Evolutionary conservation across 2,113 vertebrate species (phyloP).

Genomic region (Riparia riparia): DNA sequence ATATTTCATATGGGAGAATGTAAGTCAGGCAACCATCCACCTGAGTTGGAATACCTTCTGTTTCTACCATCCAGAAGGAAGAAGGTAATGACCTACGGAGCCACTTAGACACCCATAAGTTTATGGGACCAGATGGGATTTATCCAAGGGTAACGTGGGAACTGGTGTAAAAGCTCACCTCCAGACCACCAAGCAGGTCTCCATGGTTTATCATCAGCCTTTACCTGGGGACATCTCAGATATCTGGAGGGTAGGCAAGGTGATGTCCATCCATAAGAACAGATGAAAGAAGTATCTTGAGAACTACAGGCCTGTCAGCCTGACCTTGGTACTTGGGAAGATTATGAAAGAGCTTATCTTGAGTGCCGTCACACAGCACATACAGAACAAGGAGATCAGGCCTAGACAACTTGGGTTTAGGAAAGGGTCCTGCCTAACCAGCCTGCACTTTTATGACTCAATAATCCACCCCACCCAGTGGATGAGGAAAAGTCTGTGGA

Average conservation of each 20-base stretch:
- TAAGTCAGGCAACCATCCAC: neutral
- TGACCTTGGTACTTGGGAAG: neutral
- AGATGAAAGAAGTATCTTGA: neutral
- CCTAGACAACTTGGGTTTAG: neutral
- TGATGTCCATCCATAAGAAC: neutral
- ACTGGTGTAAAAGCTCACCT: neutral
- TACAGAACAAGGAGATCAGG: too few species aligned
- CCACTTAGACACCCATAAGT: neutral
- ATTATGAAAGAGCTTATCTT: neutral
- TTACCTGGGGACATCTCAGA: too few species aligned
- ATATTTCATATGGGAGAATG: neutral
- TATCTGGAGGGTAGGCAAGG: neutral
- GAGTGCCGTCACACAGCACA: neutral
- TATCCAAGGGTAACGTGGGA: neutral
- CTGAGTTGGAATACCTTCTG: neutral
- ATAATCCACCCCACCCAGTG: neutral
- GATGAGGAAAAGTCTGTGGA: neutral
- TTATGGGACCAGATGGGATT: rapidly evolving
- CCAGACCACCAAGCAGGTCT: neutral
- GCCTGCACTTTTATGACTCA: neutral
- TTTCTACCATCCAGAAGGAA: neutral
- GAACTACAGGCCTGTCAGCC: neutral
- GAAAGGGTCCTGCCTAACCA: neutral
- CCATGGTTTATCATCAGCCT: neutral
- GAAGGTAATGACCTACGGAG: neutral